Evolutionary conservation across 2,113 vertebrate genomes (phyloP), one percentile per base, ranked within the genome.

Genomic region (Talpa occidentalis): DNA sequence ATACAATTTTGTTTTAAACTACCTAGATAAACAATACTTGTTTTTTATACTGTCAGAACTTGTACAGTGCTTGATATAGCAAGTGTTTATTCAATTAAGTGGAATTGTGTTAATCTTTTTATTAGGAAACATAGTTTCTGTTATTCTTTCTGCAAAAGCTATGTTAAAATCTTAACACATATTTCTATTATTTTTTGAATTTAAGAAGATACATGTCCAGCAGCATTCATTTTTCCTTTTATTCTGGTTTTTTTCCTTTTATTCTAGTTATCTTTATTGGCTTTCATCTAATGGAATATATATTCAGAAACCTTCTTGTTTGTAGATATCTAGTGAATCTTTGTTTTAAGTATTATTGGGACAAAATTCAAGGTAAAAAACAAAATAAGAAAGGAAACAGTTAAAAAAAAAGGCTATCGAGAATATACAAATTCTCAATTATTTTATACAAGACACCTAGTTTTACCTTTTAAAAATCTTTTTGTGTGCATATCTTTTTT

Each of bases 1-100:
- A 60, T 69, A 60, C 40, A 49, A 67, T 87, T 77, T 90, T 67
- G 47, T 67, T 85, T 85, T n/a, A 90, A 44, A 32, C 17, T 90
- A 56, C 37, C 72, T 91, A 73, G 24, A 32, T 80, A 37, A 32
- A 44, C 22, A 80, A 49, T 52, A 82, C 24, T n/a, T n/a, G 17
- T 40, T 86, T 66, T 80, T 80, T 66, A 24, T 94, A 32, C 10
- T 32, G 64, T 17, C n/a, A 67, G 74, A 74, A 74, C 32, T 80
- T 86, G 78, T n/a, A 82, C 44, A 81, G 11, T 86, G 37, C 21
- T 77, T 56, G 40, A 26, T 76, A 74, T 67, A 91, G 74, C 37
- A 88, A 64, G 66, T 67, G 26, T 73, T 73, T 67, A 14, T 47
- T 90, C 24, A 79, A 47, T 69, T 82, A 76, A 90, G 12, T 80